Evolutionary conservation across 2,113 vertebrate genomes (phyloP).

Genomic region (Petrocephalus zakoni): DNA sequence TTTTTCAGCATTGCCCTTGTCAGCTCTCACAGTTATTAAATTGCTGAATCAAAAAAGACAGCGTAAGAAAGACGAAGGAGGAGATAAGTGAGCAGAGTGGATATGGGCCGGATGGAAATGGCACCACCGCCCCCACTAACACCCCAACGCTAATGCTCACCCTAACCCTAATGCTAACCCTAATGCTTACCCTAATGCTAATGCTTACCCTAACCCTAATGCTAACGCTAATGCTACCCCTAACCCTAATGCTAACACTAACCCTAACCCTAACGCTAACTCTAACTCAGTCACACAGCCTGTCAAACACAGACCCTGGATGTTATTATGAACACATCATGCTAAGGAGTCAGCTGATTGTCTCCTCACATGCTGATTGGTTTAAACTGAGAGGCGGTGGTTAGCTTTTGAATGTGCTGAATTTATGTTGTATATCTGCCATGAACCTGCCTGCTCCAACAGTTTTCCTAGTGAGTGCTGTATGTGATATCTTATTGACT

Average conservation of each 20-base stretch:
- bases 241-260: neutral
- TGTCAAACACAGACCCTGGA: neutral
- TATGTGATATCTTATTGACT: neutral
- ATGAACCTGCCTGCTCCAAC: neutral
- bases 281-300: neutral
- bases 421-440: neutral
- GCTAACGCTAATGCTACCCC: no score
- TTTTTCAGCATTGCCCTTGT: slow-evolving; percentile 75
- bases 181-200: no score
- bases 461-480: neutral
- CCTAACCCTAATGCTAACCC: no score
- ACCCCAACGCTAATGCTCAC: no score
- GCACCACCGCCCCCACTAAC: neutral
- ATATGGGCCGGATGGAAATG: neutral
- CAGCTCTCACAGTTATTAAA: slow-evolving; percentile 77
- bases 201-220: no score
- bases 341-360: neutral
- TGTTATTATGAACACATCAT: neutral
- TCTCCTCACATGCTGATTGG: neutral
- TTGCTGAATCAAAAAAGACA: slow-evolving; percentile 65
- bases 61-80: slow-evolving; percentile 12
- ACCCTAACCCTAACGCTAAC: neutral
- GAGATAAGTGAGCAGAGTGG: slow-evolving; percentile 10
- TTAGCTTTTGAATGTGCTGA: neutral
- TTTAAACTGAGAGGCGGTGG: neutral